phyloP scores from a whole-genome alignment of 1,140 invertebrate genomes.

The Drosophila setifemur region DNA sequence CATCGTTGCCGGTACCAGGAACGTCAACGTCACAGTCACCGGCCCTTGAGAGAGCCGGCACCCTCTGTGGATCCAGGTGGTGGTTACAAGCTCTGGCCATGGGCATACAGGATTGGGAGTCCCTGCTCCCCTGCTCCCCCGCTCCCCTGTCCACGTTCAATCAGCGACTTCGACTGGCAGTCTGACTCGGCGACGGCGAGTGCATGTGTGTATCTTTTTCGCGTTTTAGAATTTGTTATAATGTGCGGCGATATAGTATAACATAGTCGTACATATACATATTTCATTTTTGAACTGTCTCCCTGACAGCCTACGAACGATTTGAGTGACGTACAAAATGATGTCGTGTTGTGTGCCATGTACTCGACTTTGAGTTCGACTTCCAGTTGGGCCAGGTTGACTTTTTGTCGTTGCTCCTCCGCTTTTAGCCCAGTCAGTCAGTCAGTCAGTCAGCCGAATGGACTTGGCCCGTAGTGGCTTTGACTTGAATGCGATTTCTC shows the following conservation, averaged over 20 bases:
- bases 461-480: too few relatives aligned
- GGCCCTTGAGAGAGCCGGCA: slow-evolving; percentile 2
- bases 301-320: slow-evolving; percentile 72
- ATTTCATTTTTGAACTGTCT: slow-evolving; percentile 78
- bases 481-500: slow-evolving; percentile 64
- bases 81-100: too few relatives aligned
- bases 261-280: too few relatives aligned
- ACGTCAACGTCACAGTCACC: slow-evolving; percentile 29
- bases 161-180: slow-evolving; percentile 36
- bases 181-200: slow-evolving; percentile 8
- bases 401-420: slow-evolving; percentile 56
- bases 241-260: too few relatives aligned
- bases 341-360: slow-evolving; percentile 79
- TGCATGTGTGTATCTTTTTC: slow-evolving; percentile 47
- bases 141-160: slow-evolving; percentile 34
- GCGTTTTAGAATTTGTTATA: slow-evolving; percentile 71
- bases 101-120: too few relatives aligned
- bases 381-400: slow-evolving; percentile 56
- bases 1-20: slow-evolving; percentile 20
- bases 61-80: background rate
- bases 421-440: slow-evolving; percentile 47
- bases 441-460: too few relatives aligned
- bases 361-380: slow-evolving; percentile 30
- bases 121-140: too few relatives aligned
- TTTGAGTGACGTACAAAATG: slow-evolving; percentile 81